Conservation (phyloP, 1,140 invertebrate genomes). For the Physella acuta region DNA sequence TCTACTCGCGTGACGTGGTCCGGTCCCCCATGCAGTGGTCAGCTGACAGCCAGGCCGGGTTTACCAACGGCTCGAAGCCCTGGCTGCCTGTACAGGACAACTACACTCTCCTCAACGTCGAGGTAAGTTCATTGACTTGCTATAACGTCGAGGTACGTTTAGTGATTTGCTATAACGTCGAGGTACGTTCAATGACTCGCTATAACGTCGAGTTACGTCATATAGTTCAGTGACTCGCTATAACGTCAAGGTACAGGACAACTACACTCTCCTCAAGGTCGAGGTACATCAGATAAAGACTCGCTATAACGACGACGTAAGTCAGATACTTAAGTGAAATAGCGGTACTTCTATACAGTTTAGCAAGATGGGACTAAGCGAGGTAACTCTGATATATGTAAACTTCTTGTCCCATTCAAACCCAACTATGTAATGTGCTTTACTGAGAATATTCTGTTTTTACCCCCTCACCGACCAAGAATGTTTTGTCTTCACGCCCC, state of each 20-base stretch:
- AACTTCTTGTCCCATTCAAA: too few relatives aligned
- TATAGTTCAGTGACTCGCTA: too few relatives aligned
- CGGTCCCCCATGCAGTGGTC: slow-evolving; percentile 80
- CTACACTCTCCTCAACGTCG: slow-evolving; percentile 54
- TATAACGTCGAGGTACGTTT: too few relatives aligned
- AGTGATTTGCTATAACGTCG: slow-evolving; percentile 39
- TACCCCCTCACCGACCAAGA: too few relatives aligned
- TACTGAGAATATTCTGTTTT: too few relatives aligned
- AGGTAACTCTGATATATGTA: too few relatives aligned
- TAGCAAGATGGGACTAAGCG: too few relatives aligned
- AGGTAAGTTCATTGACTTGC: slow-evolving; percentile 34
- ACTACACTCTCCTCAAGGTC: slow-evolving; percentile 57
- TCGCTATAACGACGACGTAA: too few relatives aligned
- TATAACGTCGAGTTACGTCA: too few relatives aligned
- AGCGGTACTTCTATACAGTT: too few relatives aligned
- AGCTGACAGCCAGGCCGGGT: slow-evolving; percentile 64
- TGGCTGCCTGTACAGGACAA: slow-evolving; percentile 71
- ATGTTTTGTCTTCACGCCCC: too few relatives aligned
- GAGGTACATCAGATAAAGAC: slow-evolving; percentile 33
- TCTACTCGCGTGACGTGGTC: slow-evolving; percentile 67
- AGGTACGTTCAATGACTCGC: slow-evolving; percentile 33
- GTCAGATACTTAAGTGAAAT: slow-evolving; percentile 38
- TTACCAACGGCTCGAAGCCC: slow-evolving; percentile 61
- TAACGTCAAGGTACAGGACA: slow-evolving; percentile 55
- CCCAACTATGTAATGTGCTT: too few relatives aligned